Evolutionary conservation across 2,888 invertebrate species (phyloP), one percentile per base, ranked within the genome.

Genomic region (Acanthopleura granulata): DNA sequence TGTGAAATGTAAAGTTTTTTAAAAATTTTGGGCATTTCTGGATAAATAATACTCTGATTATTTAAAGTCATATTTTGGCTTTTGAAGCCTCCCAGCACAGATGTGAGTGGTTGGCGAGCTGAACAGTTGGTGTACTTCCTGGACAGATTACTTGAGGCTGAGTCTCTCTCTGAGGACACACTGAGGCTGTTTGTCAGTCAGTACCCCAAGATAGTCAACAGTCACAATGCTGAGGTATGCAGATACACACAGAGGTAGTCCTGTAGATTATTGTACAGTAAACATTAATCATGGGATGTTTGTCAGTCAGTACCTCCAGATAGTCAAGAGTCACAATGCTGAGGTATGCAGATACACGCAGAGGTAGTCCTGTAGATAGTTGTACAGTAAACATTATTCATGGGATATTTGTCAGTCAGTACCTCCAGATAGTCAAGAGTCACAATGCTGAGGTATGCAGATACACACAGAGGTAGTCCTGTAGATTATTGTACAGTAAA

Each of bases 211-310:
- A 78, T 83, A 22, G 72, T 80, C 15, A 51, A 72, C 27, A 76
- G 81, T 40, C 77, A 79, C n/a, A 83, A 82, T 75, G 76, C 82
- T 61, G 83, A 83, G 79, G 83, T 83, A 62, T 18, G 57, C 6
- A 18, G 40, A 40, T 40, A 40, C 40, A 9, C 40, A 61, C 6
- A 61, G 40, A 40, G 40, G 9, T 40, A 40, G 40, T 40, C 40
- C 3, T 9, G 40, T 40, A 40, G 4, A 40, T 3, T 40, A 9
- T 40, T 40, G 40, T 40, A 40, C 40, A 40, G 40, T 40, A 9
- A 9, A 40, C 40, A 9, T 40, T 40, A 40, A 9, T 9, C 9
- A 9, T 40, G 62, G 69, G 16, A 62, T 57, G 25, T 69, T 83
- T 50, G 74, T 74, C 1, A 12, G 22, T 22, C 70, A 73, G 6